Base-by-base conservation (phyloP, 1,140 invertebrate genomes). In the Tribolium madens region DNA sequence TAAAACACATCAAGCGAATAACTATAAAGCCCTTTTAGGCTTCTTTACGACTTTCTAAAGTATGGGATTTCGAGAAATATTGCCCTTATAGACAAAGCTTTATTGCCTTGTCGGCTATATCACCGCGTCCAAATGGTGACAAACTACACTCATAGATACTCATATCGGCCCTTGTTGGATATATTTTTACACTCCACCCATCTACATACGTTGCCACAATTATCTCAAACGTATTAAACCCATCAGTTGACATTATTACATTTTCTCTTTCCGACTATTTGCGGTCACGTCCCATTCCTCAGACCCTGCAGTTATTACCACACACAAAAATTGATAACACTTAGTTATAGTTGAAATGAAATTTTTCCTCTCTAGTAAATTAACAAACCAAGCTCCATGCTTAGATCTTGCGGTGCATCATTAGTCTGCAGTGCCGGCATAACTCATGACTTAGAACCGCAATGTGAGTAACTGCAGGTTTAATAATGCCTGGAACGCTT, bases 21-120 rank as follows among this genome's bases (percentile, higher is more conserved):
- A 80, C 77, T 79, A 78, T 80, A 74, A 81, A 80, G 79, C 76
- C 78, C 80, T 75, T 82, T 81, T 79, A 80, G 80, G 76, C 78
- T 81, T 79, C 79, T 84, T 84, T 84, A 84, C 77, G 80, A 80
- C 76, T 83, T 83, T 83, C 81, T 83, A 84, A 84, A 84, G 83
- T 83, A 84, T 83, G 81, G 81, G 81, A 84, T 84, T 84, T 82
- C 76, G 69, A 77, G 81, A 83, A 80, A 82, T 83, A 83, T 81
- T 80, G 75, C 81, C 81, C 79, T 79, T 81, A 82, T 83, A 83
- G 80, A 83, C 80, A 83, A 81, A 82, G 83, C 79, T 81, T 82
- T 82, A 83, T 83, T 78, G 80, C 80, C 47, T 73, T 81, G 80
- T 79, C 79, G 78, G 78, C 78, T 75, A 81, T 83, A 83, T 83